A percentile compares a stretch with the other conserved stretches of the same genome.
These are phyloP conservation scores for Helarctos malayanus DNA, from an alignment of 2,797 vertebrate genomes.

Conservation along the genomic window DNA sequence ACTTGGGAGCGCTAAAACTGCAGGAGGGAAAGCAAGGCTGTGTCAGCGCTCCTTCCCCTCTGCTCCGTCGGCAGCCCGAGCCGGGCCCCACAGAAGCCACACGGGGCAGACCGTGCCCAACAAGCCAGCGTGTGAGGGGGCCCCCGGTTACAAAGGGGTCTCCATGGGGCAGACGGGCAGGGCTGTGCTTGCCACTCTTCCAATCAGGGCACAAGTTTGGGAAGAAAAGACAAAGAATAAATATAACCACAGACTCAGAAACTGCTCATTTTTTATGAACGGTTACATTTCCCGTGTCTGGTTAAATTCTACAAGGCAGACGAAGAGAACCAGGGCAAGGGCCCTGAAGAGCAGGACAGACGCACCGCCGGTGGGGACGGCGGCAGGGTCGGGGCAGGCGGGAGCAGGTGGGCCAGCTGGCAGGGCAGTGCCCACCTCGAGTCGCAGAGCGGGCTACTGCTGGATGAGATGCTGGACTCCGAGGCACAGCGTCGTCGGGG, in stretches of 20 bases:
- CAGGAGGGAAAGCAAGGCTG: not conserved
- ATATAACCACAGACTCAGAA: fast-evolving
- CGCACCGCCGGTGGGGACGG: not conserved
- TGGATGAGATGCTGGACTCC: conserved; percentile 97
- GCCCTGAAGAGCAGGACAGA: not conserved
- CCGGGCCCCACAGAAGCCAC: not conserved
- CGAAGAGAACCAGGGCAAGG: fast-evolving
- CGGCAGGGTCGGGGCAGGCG: fast-evolving
- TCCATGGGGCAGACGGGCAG: not conserved
- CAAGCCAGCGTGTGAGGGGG: fast-evolving
- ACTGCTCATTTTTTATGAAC: fast-evolving
- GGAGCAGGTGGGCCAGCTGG: not conserved
- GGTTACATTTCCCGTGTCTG: fast-evolving
- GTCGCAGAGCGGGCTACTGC: conserved; percentile 95
- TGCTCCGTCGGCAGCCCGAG: not conserved
- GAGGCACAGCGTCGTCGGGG: conserved; percentile 97
- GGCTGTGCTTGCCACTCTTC: too few species aligned
- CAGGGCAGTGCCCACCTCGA: conserved; percentile 90
- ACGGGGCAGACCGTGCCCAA: not conserved
- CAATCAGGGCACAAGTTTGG: fast-evolving
- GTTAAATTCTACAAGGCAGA: fast-evolving
- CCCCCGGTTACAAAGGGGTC: not conserved
- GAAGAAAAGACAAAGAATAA: fast-evolving
- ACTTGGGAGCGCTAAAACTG: conserved; percentile 94
- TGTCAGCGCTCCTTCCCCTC: not conserved